Evolutionary conservation across 1,140 invertebrate species (phyloP), one percentile per base, ranked within the genome.

Genomic region (Drosophila obscura): DNA sequence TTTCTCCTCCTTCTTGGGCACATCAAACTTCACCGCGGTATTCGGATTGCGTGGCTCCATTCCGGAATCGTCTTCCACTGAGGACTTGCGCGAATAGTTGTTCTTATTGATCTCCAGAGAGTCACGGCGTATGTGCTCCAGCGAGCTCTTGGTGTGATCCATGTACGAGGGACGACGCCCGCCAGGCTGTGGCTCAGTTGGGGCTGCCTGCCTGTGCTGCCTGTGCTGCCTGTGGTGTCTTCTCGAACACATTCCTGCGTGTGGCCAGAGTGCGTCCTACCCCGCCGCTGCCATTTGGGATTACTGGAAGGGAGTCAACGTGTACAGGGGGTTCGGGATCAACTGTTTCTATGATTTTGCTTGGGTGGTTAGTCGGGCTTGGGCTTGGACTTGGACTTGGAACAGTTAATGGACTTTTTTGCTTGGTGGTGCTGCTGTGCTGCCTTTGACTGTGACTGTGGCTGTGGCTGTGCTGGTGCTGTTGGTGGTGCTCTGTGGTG

Each of bases 21-120:
- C 94, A 39, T 95, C 95, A 80, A 95, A 95, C 74, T 95, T 95
- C 0, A 94, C 94, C 4, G 82, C 66, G 1, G 80, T 56, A 62
- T 87, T 92, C 8, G 88, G 79, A 55, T 90, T 88, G 26, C 72
- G 74, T 19, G 75, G 75, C 41, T 92, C 90, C 0, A 77, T 57
- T 0, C 35, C 48, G 3, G 55, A 26, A 1, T 89, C 85, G 28
- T 84, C 82, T 7, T 91, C 85, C 7, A 80, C 51, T 0, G 90
- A 90, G 0, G 89, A 80, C 48, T 90, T 91, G 5, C 91, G 66
- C 16, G 80, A 76, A 22, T 87, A 92, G 64, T 92, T 77, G 1
- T 76, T 85, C 62, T 91, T 91, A 24, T 87, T 92, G 4, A 92
- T 73, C 61, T 92, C 91, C 41, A 92, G 53, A 0, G 91, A 92